These are phyloP conservation scores for Halictus quadricinctus DNA, from an alignment of 2,888 invertebrate species.

Conservation along the genomic window DNA sequence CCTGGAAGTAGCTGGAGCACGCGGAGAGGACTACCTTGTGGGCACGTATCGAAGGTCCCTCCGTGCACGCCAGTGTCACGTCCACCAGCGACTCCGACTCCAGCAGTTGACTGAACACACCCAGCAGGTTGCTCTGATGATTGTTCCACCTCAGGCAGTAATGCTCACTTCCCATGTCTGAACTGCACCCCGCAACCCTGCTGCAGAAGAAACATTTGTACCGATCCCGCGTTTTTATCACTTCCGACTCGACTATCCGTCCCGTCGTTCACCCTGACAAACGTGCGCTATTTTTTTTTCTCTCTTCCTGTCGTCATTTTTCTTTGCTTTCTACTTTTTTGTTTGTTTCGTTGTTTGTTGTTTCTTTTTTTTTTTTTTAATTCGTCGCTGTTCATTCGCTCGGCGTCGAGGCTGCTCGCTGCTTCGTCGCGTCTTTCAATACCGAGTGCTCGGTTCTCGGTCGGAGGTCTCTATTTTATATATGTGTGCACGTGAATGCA, in stretches of 20 bases:
- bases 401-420: slow-evolving; percentile 46
- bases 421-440: slow-evolving; percentile 27
- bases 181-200: slow-evolving; percentile 92
- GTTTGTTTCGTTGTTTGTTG: not conserved
- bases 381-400: slow-evolving; percentile 13
- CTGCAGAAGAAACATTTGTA: slow-evolving; percentile 71
- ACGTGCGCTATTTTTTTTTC: not conserved
- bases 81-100: slow-evolving; percentile 98
- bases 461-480: not conserved
- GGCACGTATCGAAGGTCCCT: slow-evolving; percentile 97
- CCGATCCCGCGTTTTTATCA: slow-evolving; percentile 16
- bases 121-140: slow-evolving; percentile 99
- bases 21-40: slow-evolving; percentile 97
- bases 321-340: not conserved
- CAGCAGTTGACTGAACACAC: slow-evolving; percentile 97
- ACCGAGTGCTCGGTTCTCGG: not conserved
- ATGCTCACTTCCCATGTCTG: slow-evolving; percentile 99
- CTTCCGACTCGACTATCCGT: not conserved
- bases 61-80: slow-evolving; percentile 98
- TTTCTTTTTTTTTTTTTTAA: not conserved
- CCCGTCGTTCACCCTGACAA: slow-evolving; percentile 12
- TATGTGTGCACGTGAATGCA: not conserved
- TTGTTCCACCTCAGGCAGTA: slow-evolving; percentile 99
- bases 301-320: slow-evolving; percentile 5
- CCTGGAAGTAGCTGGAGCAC: slow-evolving; percentile 97